phyloP scores from a whole-genome alignment of 2,888 invertebrate genomes.

The Metellina segmentata region DNA sequence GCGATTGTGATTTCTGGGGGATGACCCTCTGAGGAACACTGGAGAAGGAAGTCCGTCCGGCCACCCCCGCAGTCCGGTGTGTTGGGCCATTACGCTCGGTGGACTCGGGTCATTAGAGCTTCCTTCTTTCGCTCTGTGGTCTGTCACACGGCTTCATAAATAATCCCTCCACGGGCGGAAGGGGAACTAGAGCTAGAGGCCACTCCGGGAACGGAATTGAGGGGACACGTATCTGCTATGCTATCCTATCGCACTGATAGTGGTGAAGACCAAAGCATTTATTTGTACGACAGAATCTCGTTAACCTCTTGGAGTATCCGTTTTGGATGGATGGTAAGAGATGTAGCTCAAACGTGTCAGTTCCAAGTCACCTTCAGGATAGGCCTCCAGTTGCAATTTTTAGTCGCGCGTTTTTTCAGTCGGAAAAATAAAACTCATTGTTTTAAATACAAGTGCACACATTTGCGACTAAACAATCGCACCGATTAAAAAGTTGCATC shows the following conservation, averaged over 20 bases:
- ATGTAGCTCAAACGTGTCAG: too few species aligned
- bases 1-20: conserved; percentile 54
- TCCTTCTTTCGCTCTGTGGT: conserved; percentile 3
- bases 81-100: conserved; percentile 48
- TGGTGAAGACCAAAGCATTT: too few species aligned
- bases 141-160: conserved; percentile 50
- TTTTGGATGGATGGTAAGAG: too few species aligned
- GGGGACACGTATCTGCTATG: background rate
- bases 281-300: too few species aligned
- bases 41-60: background rate
- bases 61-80: conserved; percentile 4
- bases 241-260: background rate
- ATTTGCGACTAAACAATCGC: too few species aligned
- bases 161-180: conserved; percentile 16
- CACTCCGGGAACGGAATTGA: background rate
- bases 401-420: too few species aligned
- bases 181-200: background rate
- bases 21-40: conserved; percentile 10
- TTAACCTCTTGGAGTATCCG: too few species aligned
- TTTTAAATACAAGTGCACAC: too few species aligned
- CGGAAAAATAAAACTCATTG: too few species aligned
- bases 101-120: conserved; percentile 47
- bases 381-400: too few species aligned
- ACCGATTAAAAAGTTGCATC: too few species aligned
- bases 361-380: too few species aligned